A percentile compares a stretch with the other conserved stretches of the same genome.
These are phyloP conservation scores for Perizoma affinitatum DNA, from an alignment of 2,888 invertebrate species.

Conservation along the genomic window DNA sequence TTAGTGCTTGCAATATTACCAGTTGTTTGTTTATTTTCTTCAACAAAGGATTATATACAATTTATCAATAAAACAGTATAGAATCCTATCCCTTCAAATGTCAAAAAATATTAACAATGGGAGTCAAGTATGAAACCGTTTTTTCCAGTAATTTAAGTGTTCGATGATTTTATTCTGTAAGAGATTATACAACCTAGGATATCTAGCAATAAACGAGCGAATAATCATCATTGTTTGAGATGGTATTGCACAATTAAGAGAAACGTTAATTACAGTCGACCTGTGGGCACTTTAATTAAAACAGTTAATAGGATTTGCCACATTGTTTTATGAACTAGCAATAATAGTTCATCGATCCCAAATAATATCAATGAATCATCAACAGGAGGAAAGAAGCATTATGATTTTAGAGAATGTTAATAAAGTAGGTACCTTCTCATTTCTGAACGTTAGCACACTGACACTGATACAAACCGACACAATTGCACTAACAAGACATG, in stretches of 20 bases:
- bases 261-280: conserved; percentile 38
- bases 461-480: conserved; percentile 50
- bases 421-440: conserved; percentile 8
- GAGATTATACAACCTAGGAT: too few relatives aligned
- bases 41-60: conserved; percentile 24
- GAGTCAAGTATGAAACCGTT: too few relatives aligned
- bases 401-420: background rate
- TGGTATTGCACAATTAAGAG: conserved; percentile 47
- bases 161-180: too few relatives aligned
- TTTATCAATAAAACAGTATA: conserved; percentile 31
- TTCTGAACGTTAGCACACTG: conserved; percentile 30
- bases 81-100: conserved; percentile 38
- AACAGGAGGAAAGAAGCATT: background rate
- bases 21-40: conserved; percentile 28
- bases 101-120: too few relatives aligned
- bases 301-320: conserved; percentile 22
- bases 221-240: conserved; percentile 43
- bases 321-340: conserved; percentile 23
- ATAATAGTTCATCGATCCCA: conserved; percentile 3
- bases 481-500: conserved; percentile 66
- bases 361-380: background rate
- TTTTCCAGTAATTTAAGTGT: too few relatives aligned
- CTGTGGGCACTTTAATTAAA: conserved; percentile 40
- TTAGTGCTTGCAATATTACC: conserved; percentile 44
- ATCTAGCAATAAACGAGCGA: conserved; percentile 44